Percentiles rank a stretch among this genome's conserved stretches.
Conservation (phyloP, 2,797 vertebrate species). For the Gambelia wislizenii region DNA sequence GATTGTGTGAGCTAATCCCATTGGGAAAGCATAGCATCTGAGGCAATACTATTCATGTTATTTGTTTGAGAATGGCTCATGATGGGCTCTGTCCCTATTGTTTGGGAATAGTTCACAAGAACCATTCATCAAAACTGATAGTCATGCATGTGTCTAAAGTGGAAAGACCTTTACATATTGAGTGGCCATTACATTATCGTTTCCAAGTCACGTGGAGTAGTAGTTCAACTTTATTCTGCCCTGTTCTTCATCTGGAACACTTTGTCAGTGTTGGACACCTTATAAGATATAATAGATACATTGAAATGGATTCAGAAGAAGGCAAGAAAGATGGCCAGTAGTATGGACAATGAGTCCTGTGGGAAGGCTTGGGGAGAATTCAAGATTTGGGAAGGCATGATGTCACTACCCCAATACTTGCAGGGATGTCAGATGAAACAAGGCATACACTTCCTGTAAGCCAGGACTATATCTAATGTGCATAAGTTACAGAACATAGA, state of each 20-base stretch:
- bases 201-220: background rate
- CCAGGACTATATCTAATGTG: background rate
- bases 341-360: background rate
- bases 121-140: background rate
- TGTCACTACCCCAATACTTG: background rate
- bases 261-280: background rate
- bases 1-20: background rate
- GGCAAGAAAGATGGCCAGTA: background rate
- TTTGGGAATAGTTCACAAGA: too few relatives aligned
- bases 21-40: background rate
- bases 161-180: background rate
- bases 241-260: background rate
- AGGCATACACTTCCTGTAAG: background rate
- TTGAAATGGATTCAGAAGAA: background rate
- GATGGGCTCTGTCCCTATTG: too few relatives aligned
- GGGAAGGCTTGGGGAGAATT: background rate
- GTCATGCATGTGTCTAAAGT: background rate
- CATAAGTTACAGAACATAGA: background rate
- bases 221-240: background rate
- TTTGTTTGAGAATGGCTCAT: background rate
- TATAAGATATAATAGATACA: background rate
- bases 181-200: background rate
- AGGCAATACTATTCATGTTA: background rate
- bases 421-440: background rate
- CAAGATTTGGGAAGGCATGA: background rate